Conservation (phyloP, 2,888 invertebrate species). For the Campaea margaritaria region DNA sequence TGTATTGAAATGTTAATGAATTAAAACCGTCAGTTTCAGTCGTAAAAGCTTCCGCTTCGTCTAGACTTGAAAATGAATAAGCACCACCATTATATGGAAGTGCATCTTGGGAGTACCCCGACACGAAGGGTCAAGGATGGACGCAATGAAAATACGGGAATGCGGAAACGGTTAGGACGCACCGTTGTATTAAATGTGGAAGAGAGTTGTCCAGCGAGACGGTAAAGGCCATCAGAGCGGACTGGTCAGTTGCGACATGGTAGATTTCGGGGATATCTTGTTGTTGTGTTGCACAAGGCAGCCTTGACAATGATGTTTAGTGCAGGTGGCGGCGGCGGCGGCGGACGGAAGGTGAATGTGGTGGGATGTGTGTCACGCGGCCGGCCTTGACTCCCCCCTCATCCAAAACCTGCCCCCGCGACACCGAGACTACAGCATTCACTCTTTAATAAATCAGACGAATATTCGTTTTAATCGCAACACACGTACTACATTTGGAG, state of each 20-base stretch:
- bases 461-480: conserved; percentile 14
- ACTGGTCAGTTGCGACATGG: conserved; percentile 61
- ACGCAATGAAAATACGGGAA: conserved; percentile 33
- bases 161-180: conserved; percentile 42
- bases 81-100: conserved; percentile 16
- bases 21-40: conserved; percentile 35
- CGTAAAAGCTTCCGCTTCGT: conserved; percentile 30
- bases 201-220: conserved; percentile 50
- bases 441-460: conserved; percentile 35
- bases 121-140: conserved; percentile 12
- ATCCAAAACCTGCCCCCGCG: conserved; percentile 58
- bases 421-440: conserved; percentile 42
- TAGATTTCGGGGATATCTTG: conserved; percentile 62
- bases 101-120: conserved; percentile 13
- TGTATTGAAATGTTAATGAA: conserved; percentile 41
- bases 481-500: background rate
- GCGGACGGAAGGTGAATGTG: conserved; percentile 81
- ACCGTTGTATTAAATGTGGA: conserved; percentile 33
- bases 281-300: conserved; percentile 72
- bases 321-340: conserved; percentile 64
- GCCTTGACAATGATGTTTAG: conserved; percentile 79
- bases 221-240: conserved; percentile 57
- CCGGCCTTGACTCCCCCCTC: conserved; percentile 79
- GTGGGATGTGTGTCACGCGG: conserved; percentile 78
- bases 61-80: conserved; percentile 29